A percentile compares a stretch with the other conserved stretches of the same genome.
These are phyloP conservation scores for Vanessa tameamea DNA, from an alignment of 1,140 invertebrate genomes.

Conservation along the genomic window DNA sequence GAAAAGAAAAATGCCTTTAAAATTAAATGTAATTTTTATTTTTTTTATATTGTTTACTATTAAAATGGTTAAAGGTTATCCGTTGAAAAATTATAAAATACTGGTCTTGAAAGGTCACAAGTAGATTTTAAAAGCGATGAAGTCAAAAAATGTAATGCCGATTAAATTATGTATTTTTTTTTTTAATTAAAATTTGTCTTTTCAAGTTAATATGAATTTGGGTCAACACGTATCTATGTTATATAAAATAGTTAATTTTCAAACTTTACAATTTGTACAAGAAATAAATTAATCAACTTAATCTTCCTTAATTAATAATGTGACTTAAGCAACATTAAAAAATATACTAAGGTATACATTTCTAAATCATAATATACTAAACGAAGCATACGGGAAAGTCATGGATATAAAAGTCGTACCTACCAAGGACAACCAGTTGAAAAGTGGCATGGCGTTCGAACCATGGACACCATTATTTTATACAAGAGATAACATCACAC, in stretches of 20 bases:
- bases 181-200: background rate
- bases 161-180: too few species aligned
- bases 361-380: background rate
- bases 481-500: conserved; percentile 46
- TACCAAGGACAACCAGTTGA: conserved; percentile 40
- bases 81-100: background rate
- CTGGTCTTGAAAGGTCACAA: conserved; percentile 1
- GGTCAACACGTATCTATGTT: too few species aligned
- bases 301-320: too few species aligned
- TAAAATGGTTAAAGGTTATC: background rate
- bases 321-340: too few species aligned
- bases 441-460: conserved; percentile 28
- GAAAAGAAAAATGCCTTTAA: background rate
- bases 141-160: background rate
- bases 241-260: too few species aligned
- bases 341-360: background rate
- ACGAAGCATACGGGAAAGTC: conserved; percentile 27
- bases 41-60: background rate
- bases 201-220: background rate
- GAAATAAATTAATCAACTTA: too few species aligned
- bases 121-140: background rate
- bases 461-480: conserved; percentile 36
- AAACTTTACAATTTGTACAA: too few species aligned
- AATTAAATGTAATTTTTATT: background rate
- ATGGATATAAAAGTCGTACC: conserved; percentile 18